Evolutionary conservation across 1,140 invertebrate genomes (phyloP).

Genomic region (Heliothis virescens): DNA sequence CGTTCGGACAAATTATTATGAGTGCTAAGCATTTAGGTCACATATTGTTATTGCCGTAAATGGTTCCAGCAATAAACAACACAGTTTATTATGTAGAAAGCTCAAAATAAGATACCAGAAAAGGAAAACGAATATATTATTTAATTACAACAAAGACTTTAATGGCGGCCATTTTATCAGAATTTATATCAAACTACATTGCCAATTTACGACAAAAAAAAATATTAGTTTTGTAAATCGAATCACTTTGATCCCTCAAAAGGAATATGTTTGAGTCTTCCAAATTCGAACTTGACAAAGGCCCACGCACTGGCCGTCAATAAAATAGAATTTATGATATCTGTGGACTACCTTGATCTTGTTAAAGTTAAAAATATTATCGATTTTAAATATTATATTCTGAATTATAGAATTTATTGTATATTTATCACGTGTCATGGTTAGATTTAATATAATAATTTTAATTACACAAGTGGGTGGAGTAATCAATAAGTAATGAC

Average conservation of each 20-base stretch:
- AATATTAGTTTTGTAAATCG: slow-evolving; percentile 1
- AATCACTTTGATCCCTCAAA: slow-evolving; percentile 24
- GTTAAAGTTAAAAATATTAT: slow-evolving; percentile 40
- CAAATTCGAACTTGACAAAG: slow-evolving; percentile 42
- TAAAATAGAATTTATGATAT: slow-evolving; percentile 39
- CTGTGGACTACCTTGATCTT: slow-evolving; percentile 35
- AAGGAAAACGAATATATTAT: background rate
- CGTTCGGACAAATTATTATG: slow-evolving; percentile 34
- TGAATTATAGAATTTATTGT: slow-evolving; percentile 3
- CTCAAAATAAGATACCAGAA: background rate
- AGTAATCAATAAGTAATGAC: slow-evolving; percentile 26
- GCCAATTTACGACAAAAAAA: background rate
- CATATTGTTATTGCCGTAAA: slow-evolving; percentile 26
- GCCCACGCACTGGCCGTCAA: slow-evolving; percentile 28
- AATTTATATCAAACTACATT: background rate
- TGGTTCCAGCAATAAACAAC: slow-evolving; percentile 15
- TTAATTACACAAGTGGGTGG: slow-evolving; percentile 41
- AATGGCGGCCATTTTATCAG: too few species aligned
- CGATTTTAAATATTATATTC: slow-evolving; percentile 1
- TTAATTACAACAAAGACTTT: too few species aligned
- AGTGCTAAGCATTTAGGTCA: slow-evolving; percentile 28
- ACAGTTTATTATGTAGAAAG: slow-evolving; percentile 23
- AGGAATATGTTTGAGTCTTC: background rate
- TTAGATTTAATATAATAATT: slow-evolving; percentile 9
- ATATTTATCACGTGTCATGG: background rate